A percentile compares a stretch with the other conserved stretches of the same genome.
Evolutionary conservation across 2,113 vertebrate species (phyloP).

Genomic region (Neodontobutis hainanensis): DNA sequence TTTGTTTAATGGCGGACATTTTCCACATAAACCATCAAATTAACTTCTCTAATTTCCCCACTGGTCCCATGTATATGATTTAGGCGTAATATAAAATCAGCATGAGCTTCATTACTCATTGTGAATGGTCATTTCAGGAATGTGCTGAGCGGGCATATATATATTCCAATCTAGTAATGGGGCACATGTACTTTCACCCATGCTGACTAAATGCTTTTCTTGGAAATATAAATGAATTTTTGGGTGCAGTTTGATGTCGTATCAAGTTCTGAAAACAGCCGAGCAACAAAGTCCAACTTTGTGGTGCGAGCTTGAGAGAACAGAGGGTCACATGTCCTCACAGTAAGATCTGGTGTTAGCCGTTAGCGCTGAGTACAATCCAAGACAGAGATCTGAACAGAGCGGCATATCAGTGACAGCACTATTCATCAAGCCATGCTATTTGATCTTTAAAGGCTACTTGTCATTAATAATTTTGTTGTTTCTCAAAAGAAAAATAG

Average conservation of each 20-base stretch:
- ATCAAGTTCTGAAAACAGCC: slow-evolving; percentile 49
- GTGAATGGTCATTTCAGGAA: slow-evolving; percentile 71
- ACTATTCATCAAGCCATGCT: slow-evolving; percentile 53
- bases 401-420: slow-evolving; percentile 37
- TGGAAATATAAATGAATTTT: slow-evolving; percentile 53
- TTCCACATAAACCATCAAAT: slow-evolving; percentile 31
- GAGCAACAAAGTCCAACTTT: slow-evolving; percentile 31
- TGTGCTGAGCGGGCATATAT: slow-evolving; percentile 63
- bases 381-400: slow-evolving; percentile 38
- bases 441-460: slow-evolving; percentile 60
- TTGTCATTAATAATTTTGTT: slow-evolving; percentile 62
- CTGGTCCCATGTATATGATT: slow-evolving; percentile 51
- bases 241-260: slow-evolving; percentile 28
- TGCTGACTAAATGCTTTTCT: slow-evolving; percentile 65
- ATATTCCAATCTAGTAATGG: slow-evolving; percentile 62
- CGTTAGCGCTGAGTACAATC: slow-evolving; percentile 45
- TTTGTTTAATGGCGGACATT: slow-evolving; percentile 52
- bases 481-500: background rate
- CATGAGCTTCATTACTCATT: slow-evolving; percentile 65
- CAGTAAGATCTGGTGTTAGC: slow-evolving; percentile 31
- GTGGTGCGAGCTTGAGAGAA: slow-evolving; percentile 30
- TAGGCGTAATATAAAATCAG: slow-evolving; percentile 55
- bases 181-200: slow-evolving; percentile 32
- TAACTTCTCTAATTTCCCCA: slow-evolving; percentile 32
- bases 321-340: slow-evolving; percentile 25